A percentile compares a stretch with the other conserved stretches of the same genome.
Conservation (phyloP, 2,113 vertebrate species). For the Bungarus multicinctus region DNA sequence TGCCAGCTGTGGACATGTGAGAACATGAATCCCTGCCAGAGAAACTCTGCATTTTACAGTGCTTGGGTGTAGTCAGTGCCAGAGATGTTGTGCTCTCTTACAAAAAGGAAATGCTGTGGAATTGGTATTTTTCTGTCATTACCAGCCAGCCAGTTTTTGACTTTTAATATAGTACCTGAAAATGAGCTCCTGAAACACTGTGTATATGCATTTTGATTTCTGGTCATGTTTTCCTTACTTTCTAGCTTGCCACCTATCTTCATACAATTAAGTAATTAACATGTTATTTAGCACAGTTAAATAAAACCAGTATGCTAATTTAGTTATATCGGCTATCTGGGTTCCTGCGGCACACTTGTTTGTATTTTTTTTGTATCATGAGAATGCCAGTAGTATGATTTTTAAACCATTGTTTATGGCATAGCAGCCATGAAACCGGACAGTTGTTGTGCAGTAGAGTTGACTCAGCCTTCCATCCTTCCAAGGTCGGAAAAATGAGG, state of each 20-base stretch:
- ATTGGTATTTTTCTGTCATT: background rate
- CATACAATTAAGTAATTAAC: background rate
- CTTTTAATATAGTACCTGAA: conserved; percentile 23
- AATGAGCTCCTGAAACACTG: conserved; percentile 25
- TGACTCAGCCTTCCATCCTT: too few species aligned
- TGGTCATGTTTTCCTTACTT: conserved; percentile 1
- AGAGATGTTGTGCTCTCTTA: conserved; percentile 20
- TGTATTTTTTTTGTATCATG: background rate
- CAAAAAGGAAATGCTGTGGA: background rate
- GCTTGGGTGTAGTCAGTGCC: conserved; percentile 10
- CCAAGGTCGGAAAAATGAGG: too few species aligned
- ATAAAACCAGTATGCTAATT: background rate
- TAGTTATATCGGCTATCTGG: background rate
- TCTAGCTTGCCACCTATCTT: background rate
- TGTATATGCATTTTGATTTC: background rate
- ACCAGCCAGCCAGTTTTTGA: conserved; percentile 19
- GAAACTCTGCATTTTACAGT: conserved; percentile 42
- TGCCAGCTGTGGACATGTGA: conserved; percentile 40
- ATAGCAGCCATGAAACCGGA: background rate
- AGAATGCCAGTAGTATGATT: background rate
- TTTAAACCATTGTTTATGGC: background rate
- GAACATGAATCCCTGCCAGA: conserved; percentile 25
- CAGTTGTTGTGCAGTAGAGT: background rate
- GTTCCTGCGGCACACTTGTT: background rate
- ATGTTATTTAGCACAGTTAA: background rate